Evolutionary conservation across 2,888 invertebrate genomes (phyloP).

Genomic region (Rotaria socialis): DNA sequence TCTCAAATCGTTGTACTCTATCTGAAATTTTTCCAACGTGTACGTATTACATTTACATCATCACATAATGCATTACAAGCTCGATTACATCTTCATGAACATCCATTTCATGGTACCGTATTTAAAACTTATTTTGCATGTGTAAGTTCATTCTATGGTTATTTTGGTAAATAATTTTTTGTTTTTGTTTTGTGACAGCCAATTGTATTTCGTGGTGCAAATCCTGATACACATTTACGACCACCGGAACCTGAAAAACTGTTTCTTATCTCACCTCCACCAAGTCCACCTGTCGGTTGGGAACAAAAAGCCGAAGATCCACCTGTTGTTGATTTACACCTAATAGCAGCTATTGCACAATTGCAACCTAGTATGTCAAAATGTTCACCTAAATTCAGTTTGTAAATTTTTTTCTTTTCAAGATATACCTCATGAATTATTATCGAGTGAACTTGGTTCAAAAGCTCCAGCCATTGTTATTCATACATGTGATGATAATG

Average conservation of each 20-base stretch:
- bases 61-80: constrained; percentile 21
- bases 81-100: constrained; percentile 10
- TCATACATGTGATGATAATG: constrained; percentile 41
- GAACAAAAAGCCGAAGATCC: constrained; percentile 83
- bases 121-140: constrained; percentile 35
- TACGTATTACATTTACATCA: constrained; percentile 32
- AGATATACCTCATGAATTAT: constrained; percentile 42
- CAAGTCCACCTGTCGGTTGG: constrained; percentile 96
- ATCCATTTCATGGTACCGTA: not conserved
- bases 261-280: constrained; percentile 95
- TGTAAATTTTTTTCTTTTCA: not conserved
- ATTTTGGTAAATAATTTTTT: not conserved
- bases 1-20: constrained; percentile 1
- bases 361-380: constrained; percentile 71
- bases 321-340: constrained; percentile 89
- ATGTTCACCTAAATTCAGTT: not conserved
- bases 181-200: not conserved
- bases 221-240: constrained; percentile 63
- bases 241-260: constrained; percentile 90
- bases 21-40: constrained; percentile 33
- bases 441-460: constrained; percentile 5
- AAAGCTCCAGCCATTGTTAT: constrained; percentile 42
- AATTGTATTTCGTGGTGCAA: constrained; percentile 3
- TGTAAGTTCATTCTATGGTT: not conserved
- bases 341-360: constrained; percentile 84